Percentiles rank a stretch among this genome's conserved stretches.
phyloP scores from a whole-genome alignment of 2,888 invertebrate species.

The Macrosiphum euphorbiae region DNA sequence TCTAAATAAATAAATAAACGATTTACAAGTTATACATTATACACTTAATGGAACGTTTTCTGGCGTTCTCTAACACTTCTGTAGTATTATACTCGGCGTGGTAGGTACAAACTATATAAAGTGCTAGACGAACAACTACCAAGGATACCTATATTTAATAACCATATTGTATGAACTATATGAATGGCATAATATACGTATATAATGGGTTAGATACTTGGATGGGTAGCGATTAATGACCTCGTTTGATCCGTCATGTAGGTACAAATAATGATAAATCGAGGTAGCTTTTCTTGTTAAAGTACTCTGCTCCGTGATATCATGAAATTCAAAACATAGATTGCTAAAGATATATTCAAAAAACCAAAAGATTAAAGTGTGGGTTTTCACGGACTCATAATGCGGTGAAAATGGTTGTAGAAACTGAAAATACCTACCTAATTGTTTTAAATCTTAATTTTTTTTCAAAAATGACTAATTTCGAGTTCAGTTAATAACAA shows the following conservation, averaged over 20 bases:
- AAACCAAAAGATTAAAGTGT: neutral
- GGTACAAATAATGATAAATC: slow-evolving; percentile 3
- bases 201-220: neutral
- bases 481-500: neutral
- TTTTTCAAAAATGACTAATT: neutral
- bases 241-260: neutral
- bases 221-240: neutral
- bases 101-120: neutral
- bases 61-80: neutral
- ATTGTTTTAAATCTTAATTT: neutral
- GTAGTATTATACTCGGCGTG: neutral
- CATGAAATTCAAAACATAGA: neutral
- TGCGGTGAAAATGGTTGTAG: neutral
- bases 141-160: neutral
- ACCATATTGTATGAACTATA: neutral
- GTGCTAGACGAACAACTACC: neutral
- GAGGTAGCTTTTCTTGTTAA: neutral
- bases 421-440: neutral
- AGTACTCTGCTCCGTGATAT: neutral
- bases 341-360: neutral
- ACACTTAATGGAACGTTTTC: neutral
- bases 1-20: neutral
- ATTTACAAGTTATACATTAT: neutral
- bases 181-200: neutral
- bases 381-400: neutral